These are phyloP conservation scores for Megalopta genalis DNA, from an alignment of 1,140 invertebrate genomes.

Conservation along the genomic window DNA sequence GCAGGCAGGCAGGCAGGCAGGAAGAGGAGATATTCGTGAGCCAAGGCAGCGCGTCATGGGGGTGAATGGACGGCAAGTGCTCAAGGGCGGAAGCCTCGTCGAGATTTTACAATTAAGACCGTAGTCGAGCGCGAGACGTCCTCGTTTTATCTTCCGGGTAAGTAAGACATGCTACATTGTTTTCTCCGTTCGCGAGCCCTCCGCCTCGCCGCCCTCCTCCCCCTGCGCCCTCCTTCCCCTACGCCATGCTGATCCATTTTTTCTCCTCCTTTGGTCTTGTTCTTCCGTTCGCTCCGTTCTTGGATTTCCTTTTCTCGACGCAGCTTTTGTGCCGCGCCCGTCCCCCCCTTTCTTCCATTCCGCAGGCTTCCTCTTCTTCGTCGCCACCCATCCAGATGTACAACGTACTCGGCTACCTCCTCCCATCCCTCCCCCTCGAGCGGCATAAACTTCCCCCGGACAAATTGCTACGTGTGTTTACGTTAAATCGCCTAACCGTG, in stretches of 20 bases:
- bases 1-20: no score
- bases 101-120: background rate
- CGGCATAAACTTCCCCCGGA: slow-evolving; percentile 44
- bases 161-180: background rate
- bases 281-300: background rate
- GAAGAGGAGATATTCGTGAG: no score
- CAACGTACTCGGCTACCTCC: slow-evolving; percentile 10
- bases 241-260: background rate
- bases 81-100: background rate
- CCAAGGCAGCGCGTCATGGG: no score
- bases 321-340: background rate
- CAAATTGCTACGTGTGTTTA: slow-evolving; percentile 66
- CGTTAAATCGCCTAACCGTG: slow-evolving; percentile 59
- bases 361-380: background rate
- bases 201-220: no score
- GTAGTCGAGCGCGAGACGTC: background rate
- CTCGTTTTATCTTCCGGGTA: background rate
- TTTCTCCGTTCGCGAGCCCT: background rate
- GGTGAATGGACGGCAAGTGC: background rate
- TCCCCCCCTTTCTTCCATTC: background rate
- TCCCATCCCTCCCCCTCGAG: slow-evolving; percentile 21
- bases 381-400: background rate
- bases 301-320: background rate
- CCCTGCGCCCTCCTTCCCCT: background rate
- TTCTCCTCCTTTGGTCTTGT: background rate